Base-by-base conservation (phyloP, 2,888 invertebrate species). In the Hoplodrina ambigua region DNA sequence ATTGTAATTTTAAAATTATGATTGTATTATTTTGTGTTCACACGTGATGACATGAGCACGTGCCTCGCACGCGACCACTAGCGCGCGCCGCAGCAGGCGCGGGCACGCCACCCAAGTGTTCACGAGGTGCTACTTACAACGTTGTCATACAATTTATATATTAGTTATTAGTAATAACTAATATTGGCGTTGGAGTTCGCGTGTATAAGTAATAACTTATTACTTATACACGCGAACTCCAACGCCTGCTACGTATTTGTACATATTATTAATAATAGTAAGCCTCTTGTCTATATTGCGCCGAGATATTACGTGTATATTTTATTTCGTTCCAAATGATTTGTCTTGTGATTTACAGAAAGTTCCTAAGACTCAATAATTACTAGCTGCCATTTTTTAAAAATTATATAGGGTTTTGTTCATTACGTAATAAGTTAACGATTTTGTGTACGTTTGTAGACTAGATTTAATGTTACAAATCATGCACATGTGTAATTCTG, bases 281-380 rank as follows among this genome's bases (percentile, higher is more conserved):
- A 70, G 61, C 72, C 71, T 71, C 59, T 66, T 68, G 54, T 71
- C 60, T 60, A 57, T 54, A 60, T 49, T 57, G 70, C 59, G 59
- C 64, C 33, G 25, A 70, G 33, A 50, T 56, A 58, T 49, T 33
- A 15, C 37, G 54, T 72, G 54, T 68, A 64, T 68, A 58, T 66
- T 68, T 63, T 71, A 64, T 72, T 75, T 79, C 59, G 75, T 79
- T 82, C 70, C 78, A 76, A 79, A 80, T 81, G 73, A 74, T 80
- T 77, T 81, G 78, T 88, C 88, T 89, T 89, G 89, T 92, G 90
- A 92, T 92, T 91, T 91, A 91, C 90, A 91, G 87, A 94, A 92
- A 94, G 95, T 95, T 95, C 95, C 95, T 95, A 94, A 90, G 88
- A 91, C 89, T 91, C 90, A 89, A 90, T 91, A 91, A 91, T 87